Evolutionary conservation across 1,140 invertebrate genomes (phyloP).

Genomic region (Drosophila seguyi): DNA sequence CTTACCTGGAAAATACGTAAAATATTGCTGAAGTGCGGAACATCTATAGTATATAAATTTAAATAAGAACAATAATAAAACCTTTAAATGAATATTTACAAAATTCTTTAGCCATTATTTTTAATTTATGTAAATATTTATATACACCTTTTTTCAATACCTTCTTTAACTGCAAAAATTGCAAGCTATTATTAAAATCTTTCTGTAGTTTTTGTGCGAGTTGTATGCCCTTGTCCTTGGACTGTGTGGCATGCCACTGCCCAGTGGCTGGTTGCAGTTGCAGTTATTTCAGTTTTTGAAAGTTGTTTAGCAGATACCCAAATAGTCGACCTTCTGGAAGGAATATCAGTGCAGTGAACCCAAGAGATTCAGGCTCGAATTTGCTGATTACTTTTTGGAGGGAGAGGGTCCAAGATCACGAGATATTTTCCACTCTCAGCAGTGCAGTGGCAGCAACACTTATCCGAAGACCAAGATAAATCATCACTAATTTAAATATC

Average conservation of each 20-base stretch:
- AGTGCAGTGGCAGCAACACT: background rate
- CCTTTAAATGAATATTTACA: too few species aligned
- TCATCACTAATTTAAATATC: slow-evolving; percentile 34
- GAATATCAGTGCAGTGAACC: slow-evolving; percentile 58
- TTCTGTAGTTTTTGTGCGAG: slow-evolving; percentile 5
- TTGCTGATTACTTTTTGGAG: background rate
- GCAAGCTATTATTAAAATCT: background rate
- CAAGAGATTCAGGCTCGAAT: background rate
- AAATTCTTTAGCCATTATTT: background rate
- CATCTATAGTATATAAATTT: too few species aligned
- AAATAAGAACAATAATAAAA: too few species aligned
- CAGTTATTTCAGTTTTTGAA: slow-evolving; percentile 54
- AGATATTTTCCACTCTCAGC: background rate
- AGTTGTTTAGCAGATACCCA: slow-evolving; percentile 66
- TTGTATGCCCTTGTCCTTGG: slow-evolving; percentile 52
- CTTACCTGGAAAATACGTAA: too few species aligned
- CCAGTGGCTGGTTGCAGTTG: slow-evolving; percentile 19
- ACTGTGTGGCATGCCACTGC: slow-evolving; percentile 55
- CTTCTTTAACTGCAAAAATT: background rate
- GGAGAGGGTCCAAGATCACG: background rate
- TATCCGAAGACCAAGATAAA: slow-evolving; percentile 27
- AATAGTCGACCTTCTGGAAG: slow-evolving; percentile 60
- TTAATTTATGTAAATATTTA: background rate
- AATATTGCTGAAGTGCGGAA: too few species aligned
- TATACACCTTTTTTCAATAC: background rate